phyloP scores from a whole-genome alignment of 2,113 vertebrate genomes.

The Gallinago undulata region DNA sequence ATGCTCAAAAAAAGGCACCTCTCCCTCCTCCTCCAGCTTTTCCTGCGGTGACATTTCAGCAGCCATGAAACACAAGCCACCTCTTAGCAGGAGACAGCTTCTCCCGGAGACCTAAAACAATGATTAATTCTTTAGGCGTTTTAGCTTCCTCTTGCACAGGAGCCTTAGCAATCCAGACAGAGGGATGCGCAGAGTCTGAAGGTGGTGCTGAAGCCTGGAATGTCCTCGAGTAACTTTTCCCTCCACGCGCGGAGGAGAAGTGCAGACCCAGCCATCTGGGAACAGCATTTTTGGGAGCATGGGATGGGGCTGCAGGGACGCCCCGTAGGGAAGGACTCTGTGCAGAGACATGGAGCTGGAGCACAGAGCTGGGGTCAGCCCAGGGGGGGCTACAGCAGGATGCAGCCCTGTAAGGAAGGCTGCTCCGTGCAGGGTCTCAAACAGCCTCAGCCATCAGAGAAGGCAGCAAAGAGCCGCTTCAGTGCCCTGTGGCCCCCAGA shows the following conservation, averaged over 20 bases:
- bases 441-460: not conserved
- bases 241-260: not conserved
- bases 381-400: not conserved
- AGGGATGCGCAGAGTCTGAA: not conserved
- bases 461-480: not conserved
- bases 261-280: not conserved
- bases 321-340: rapidly evolving
- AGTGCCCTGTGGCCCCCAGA: not conserved
- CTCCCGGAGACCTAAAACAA: not conserved
- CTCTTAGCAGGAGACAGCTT: not conserved
- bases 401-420: not conserved
- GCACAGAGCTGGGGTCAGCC: not conserved
- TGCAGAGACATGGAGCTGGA: rapidly evolving
- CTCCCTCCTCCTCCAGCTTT: conserved; percentile 50
- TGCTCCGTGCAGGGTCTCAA: not conserved
- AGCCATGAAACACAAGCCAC: not conserved
- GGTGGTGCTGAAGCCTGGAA: not conserved
- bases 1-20: conserved; percentile 43
- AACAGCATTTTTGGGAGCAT: not conserved
- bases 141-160: not conserved
- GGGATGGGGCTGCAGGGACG: not conserved
- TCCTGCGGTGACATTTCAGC: conserved; percentile 46
- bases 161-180: not conserved
- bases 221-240: not conserved
- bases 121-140: not conserved